phyloP scores from a whole-genome alignment of 2,888 invertebrate species.

The Rambutsinella grinnellia region DNA sequence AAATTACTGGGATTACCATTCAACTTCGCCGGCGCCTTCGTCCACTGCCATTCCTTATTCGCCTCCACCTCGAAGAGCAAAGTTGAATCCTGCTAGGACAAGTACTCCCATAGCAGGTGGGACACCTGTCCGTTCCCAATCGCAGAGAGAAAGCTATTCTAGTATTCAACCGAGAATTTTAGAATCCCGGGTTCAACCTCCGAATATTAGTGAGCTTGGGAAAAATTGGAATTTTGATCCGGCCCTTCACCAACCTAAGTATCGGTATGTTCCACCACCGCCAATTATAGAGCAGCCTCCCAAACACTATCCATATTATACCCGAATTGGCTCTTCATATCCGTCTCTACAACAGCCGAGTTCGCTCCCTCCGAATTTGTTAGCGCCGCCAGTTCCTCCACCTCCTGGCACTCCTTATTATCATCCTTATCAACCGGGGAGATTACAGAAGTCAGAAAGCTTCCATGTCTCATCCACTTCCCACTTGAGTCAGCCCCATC shows the following conservation, averaged over 20 bases:
- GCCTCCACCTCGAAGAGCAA: neutral
- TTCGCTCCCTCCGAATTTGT: constrained; percentile 71
- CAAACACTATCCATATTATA: constrained; percentile 27
- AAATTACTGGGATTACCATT: constrained; percentile 63
- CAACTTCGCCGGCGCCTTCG: constrained; percentile 49
- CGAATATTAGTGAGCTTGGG: constrained; percentile 34
- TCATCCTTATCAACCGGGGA: constrained; percentile 71
- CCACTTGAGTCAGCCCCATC: constrained; percentile 43
- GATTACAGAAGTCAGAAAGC: constrained; percentile 44
- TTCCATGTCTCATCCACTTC: constrained; percentile 39
- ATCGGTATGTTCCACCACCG: constrained; percentile 76
- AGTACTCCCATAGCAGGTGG: neutral
- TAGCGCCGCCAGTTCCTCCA: constrained; percentile 66
- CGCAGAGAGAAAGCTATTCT: constrained; percentile 53
- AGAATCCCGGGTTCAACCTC: constrained; percentile 43
- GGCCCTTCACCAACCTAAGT: constrained; percentile 80
- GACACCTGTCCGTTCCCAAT: constrained; percentile 21
- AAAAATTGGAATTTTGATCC: constrained; percentile 76
- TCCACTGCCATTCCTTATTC: constrained; percentile 33
- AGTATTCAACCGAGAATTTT: constrained; percentile 48
- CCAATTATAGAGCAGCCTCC: constrained; percentile 66
- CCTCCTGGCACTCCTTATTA: constrained; percentile 66
- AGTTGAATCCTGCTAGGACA: neutral
- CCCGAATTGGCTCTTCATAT: constrained; percentile 11
- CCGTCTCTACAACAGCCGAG: constrained; percentile 27